Evolutionary conservation across 2,113 vertebrate genomes (phyloP).

Genomic region (Gadus chalcogrammus): DNA sequence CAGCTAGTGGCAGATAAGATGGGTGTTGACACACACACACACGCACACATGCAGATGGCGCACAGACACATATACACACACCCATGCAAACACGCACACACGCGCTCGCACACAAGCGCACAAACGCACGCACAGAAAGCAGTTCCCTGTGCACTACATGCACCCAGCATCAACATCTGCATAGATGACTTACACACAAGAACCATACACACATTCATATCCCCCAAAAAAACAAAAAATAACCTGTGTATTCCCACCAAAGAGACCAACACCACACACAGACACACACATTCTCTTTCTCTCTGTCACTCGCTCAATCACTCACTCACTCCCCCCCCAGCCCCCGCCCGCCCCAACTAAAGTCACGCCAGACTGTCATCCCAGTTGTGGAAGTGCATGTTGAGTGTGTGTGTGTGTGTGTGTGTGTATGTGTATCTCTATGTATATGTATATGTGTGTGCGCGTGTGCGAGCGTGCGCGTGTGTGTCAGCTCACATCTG

Average conservation of each 20-base stretch:
- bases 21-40: slow-evolving; percentile 15
- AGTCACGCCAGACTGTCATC: slow-evolving; percentile 47
- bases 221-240: not conserved
- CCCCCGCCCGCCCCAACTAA: slow-evolving; percentile 16
- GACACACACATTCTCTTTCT: slow-evolving; percentile 9
- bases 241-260: not conserved
- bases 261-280: slow-evolving; percentile 1
- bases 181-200: not conserved
- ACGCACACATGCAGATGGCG: not conserved
- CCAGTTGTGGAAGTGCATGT: slow-evolving; percentile 29
- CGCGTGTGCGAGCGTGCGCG: slow-evolving; percentile 24
- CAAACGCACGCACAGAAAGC: not conserved
- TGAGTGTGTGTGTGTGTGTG: slow-evolving; percentile 24
- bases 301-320: slow-evolving; percentile 13
- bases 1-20: slow-evolving; percentile 12
- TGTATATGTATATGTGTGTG: no score
- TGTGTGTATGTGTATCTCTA: slow-evolving; percentile 20
- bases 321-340: slow-evolving; percentile 8
- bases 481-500: slow-evolving; percentile 58
- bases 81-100: slow-evolving; percentile 6
- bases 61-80: slow-evolving; percentile 7
- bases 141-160: not conserved
- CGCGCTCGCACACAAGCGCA: not conserved
- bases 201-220: not conserved
- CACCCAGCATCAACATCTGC: slow-evolving; percentile 15